Conservation (phyloP, 2,797 vertebrate genomes). For the Cyclopterus lumpus region DNA sequence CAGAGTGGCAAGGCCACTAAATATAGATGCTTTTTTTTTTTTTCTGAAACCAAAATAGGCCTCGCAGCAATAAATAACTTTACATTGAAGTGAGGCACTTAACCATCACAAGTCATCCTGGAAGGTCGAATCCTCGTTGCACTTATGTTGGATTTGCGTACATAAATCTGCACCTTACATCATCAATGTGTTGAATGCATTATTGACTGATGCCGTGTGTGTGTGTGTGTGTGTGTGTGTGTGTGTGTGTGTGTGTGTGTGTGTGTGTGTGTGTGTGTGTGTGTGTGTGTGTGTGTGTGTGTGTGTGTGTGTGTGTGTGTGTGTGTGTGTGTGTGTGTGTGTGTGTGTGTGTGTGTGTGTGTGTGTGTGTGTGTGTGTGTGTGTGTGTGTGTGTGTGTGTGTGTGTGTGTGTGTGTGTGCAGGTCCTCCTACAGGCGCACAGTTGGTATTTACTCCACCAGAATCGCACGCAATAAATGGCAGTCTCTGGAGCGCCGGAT, state of each 20-base stretch:
- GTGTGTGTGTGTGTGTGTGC: constrained; percentile 17
- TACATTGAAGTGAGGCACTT: neutral
- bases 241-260: no score
- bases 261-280: constrained; percentile 2
- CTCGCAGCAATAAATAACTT: neutral
- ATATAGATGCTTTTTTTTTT: neutral
- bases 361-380: neutral
- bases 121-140: neutral
- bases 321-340: neutral
- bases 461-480: constrained; percentile 92
- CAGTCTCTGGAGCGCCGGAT: constrained; percentile 93
- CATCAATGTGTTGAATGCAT: neutral
- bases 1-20: neutral
- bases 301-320: neutral
- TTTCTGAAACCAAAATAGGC: neutral
- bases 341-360: neutral
- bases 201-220: neutral
- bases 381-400: neutral
- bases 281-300: constrained; percentile 6
- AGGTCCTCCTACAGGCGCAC: constrained; percentile 89
- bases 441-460: constrained; percentile 88
- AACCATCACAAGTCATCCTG: neutral
- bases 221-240: neutral
- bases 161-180: neutral
- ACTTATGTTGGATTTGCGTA: neutral